phyloP scores from a whole-genome alignment of 2,113 vertebrate species.

The Urocynchramus pylzowi region DNA sequence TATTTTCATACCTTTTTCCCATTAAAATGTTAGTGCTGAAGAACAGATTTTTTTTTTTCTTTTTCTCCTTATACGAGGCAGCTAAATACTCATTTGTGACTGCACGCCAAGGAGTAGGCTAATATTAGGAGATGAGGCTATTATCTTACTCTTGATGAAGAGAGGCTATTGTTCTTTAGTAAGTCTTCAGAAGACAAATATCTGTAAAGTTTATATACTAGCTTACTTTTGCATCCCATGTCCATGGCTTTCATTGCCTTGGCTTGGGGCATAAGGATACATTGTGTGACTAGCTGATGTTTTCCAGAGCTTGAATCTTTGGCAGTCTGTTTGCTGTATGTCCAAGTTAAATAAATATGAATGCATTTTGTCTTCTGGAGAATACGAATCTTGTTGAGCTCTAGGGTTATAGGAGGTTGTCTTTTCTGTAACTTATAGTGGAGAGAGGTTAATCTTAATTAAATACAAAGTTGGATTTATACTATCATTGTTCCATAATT shows the following conservation, averaged over 20 bases:
- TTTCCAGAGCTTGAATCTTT: constrained; percentile 37
- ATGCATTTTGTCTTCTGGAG: constrained; percentile 54
- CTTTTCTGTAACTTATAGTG: constrained; percentile 23
- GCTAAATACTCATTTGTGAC: background rate
- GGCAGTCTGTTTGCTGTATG: constrained; percentile 20
- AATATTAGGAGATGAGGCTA: background rate
- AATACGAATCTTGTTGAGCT: constrained; percentile 11
- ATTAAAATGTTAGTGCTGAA: background rate
- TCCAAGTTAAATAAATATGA: constrained; percentile 47
- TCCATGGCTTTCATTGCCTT: background rate
- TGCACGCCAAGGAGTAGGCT: background rate
- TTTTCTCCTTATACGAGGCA: background rate
- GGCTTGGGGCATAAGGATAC: background rate
- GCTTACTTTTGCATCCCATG: background rate
- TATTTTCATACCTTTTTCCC: background rate
- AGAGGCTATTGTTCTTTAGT: background rate
- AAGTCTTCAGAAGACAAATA: background rate
- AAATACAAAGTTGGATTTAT: constrained; percentile 18
- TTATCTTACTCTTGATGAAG: background rate
- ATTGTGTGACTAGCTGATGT: constrained; percentile 23
- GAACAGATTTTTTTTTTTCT: background rate
- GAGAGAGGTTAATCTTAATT: constrained; percentile 9
- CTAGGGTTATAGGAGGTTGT: background rate
- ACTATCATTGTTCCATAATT: background rate
- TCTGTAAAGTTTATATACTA: background rate